Percentiles rank a stretch among this genome's conserved stretches.
These are phyloP conservation scores for Maniola jurtina DNA, from an alignment of 1,140 invertebrate species.

Conservation along the genomic window DNA sequence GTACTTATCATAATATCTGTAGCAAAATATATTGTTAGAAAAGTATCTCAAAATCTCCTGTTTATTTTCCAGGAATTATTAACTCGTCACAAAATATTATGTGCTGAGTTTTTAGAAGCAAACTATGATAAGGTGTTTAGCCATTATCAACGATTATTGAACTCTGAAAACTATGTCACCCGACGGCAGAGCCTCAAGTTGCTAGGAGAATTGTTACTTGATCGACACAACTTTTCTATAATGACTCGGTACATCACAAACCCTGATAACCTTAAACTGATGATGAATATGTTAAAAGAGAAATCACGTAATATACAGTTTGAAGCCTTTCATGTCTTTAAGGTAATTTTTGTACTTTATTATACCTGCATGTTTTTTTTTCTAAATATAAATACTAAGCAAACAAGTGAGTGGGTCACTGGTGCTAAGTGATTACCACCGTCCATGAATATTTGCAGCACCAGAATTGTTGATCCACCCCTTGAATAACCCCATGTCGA, in stretches of 20 bases:
- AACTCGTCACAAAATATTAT: slow-evolving; percentile 98
- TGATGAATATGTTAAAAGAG: slow-evolving; percentile 99
- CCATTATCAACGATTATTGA: slow-evolving; percentile 97
- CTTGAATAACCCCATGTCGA: too few relatives aligned
- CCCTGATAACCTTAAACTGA: slow-evolving; percentile 99
- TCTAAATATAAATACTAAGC: too few relatives aligned
- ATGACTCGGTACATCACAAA: slow-evolving; percentile 99
- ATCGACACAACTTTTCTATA: slow-evolving; percentile 99
- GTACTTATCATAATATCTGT: too few relatives aligned
- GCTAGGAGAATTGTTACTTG: slow-evolving; percentile 97
- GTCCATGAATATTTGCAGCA: too few relatives aligned
- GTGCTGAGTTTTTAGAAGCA: slow-evolving; percentile 98
- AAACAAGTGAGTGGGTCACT: too few relatives aligned
- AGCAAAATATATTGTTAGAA: too few relatives aligned
- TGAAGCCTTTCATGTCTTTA: slow-evolving; percentile 99
- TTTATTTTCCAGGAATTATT: slow-evolving; percentile 91
- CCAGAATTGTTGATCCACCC: too few relatives aligned
- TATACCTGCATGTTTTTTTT: background rate
- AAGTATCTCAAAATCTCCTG: background rate
- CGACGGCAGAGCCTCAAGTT: slow-evolving; percentile 98
- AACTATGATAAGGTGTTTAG: slow-evolving; percentile 99
- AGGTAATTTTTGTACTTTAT: slow-evolving; percentile 87
- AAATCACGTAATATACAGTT: slow-evolving; percentile 99
- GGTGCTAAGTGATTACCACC: too few relatives aligned
- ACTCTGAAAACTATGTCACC: slow-evolving; percentile 99